Percentiles rank a stretch among this genome's conserved stretches.
Evolutionary conservation across 2,113 vertebrate genomes (phyloP).

Genomic region (Procavia capensis): DNA sequence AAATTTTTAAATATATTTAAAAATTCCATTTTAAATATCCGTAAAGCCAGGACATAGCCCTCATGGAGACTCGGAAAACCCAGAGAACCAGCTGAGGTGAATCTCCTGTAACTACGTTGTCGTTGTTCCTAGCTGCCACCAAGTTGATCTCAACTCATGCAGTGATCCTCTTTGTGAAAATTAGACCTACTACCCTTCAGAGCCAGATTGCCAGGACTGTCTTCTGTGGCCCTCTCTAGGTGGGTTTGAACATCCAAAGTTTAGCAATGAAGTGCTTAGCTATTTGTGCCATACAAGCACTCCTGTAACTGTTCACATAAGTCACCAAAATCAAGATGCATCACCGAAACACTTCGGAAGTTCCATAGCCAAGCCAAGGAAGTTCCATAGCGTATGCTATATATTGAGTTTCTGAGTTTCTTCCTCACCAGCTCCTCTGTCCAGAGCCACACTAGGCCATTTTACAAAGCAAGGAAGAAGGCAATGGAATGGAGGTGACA

Average conservation of each 20-base stretch:
- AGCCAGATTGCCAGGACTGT: background rate
- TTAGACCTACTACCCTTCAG: background rate
- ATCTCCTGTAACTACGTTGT: background rate
- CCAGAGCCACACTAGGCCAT: background rate
- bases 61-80: background rate
- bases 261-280: background rate
- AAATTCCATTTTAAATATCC: too few species aligned
- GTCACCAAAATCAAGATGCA: background rate
- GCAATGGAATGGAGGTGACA: fast-evolving
- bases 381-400: too few species aligned
- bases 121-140: background rate
- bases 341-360: background rate
- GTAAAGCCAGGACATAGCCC: background rate
- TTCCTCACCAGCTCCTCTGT: background rate
- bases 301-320: background rate
- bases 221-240: background rate
- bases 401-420: background rate
- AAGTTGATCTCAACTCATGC: background rate
- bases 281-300: too few species aligned
- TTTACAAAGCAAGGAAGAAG: background rate
- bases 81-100: background rate
- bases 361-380: too few species aligned
- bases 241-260: background rate
- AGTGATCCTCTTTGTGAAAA: background rate
- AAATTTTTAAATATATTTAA: background rate